Conservation (phyloP, 30 jellyfish, hydroid and myxozoan species). For the Cassiopea andromeda region DNA sequence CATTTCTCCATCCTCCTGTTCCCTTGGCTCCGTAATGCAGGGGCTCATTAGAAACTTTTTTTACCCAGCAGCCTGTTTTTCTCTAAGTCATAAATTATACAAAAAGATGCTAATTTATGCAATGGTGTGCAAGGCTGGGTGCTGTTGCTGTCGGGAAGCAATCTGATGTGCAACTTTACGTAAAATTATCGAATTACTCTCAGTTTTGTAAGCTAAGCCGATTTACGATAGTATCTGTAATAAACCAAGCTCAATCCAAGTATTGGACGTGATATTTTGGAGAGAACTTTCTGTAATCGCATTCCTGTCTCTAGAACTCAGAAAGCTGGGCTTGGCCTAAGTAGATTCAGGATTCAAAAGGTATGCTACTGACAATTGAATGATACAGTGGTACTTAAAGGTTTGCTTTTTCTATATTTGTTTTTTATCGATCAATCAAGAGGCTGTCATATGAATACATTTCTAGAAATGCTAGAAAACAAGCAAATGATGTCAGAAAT, state of each 20-base stretch:
- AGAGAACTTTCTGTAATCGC: not conserved
- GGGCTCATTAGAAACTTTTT: not conserved
- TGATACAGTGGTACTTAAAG: too few relatives aligned
- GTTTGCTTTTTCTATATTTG: too few relatives aligned
- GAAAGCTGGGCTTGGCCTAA: slow-evolving; percentile 53
- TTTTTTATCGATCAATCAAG: too few relatives aligned
- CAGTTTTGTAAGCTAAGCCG: not conserved
- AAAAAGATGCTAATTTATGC: slow-evolving; percentile 7
- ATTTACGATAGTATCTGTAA: not conserved
- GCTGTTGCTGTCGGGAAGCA: not conserved
- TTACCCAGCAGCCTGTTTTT: not conserved
- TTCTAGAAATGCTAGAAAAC: too few relatives aligned
- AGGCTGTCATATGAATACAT: too few relatives aligned
- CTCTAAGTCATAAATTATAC: slow-evolving; percentile 26
- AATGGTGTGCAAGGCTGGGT: slow-evolving; percentile 20
- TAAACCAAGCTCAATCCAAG: not conserved
- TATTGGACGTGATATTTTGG: not conserved
- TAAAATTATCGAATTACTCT: not conserved
- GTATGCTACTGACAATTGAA: not conserved
- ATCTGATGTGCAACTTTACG: not conserved
- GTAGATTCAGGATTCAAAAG: not conserved
- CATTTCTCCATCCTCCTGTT: too few relatives aligned
- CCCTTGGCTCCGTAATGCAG: not conserved
- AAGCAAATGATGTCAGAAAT: too few relatives aligned
- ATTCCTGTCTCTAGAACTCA: not conserved